Base-by-base conservation (phyloP, 2,797 vertebrate species). In the Cyclopterus lumpus region DNA sequence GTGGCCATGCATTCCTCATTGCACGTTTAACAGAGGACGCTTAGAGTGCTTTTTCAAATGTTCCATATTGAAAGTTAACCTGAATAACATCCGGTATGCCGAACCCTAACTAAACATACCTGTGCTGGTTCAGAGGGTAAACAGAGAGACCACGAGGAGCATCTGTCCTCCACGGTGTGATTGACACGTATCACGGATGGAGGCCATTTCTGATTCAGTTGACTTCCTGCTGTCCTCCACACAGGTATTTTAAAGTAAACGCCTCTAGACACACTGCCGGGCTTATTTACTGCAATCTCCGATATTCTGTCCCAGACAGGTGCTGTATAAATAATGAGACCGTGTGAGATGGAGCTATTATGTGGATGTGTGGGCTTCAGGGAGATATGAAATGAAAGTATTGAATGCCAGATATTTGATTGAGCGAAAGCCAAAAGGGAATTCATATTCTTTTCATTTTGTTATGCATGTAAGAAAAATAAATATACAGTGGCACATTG, bases 251-350 rank as follows among this genome's bases (percentile, higher is more conserved):
- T 70, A 70, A 89, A 84, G 79, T 83, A 88, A 89, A 88, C 9
- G n/a, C 75, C 71, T 79, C 63, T n/a, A 71, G 67, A 80, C 68
- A 73, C 72, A 30, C 62, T 6, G 59, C 3, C 11, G 58, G 58
- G 63, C 69, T 82, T 84, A 84, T 89, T 88, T 88, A 86, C 79
- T 81, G 64, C 26, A 1, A 80, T 85, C 77, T 82, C 75, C 58
- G 78, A 82, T 86, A 75, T 87, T 86, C 79, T 65, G 73, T 75
- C 69, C 69, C 73, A 75, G 87, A 84, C 85, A 81, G 79, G 74
- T 81, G 53, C 70, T 81, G 88, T 87, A 86, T 83, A 92, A 88
- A 84, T 86, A 86, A 90, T 84, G 77, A 88, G 80, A 71, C 42
- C 84, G 72, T 65, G 59, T 62, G 75, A 79, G 79, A 85, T 68